Evolutionary conservation across 2,888 invertebrate species (phyloP).

Genomic region (Sthenelais limicola): DNA sequence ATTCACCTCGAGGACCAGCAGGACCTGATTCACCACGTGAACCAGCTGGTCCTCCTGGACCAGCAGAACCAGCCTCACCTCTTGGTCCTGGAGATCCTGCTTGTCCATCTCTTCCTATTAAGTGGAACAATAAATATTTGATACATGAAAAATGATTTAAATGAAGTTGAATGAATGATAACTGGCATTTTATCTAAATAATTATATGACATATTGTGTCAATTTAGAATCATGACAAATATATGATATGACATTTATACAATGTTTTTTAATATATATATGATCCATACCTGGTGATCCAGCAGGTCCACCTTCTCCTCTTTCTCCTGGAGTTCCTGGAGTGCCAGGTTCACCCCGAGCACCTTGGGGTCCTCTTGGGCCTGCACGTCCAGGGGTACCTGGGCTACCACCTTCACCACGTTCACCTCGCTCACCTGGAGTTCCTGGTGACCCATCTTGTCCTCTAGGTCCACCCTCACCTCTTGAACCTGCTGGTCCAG

Average conservation of each 20-base stretch:
- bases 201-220: no score
- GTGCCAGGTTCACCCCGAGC: no score
- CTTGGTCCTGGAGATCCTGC: slow-evolving; percentile 44
- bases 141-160: no score
- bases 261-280: no score
- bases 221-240: no score
- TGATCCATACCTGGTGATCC: slow-evolving; percentile 41
- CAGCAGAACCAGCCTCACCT: slow-evolving; percentile 42
- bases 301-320: slow-evolving; percentile 29
- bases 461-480: slow-evolving; percentile 26
- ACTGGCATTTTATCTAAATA: no score
- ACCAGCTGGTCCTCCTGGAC: slow-evolving; percentile 49
- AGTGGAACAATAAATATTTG: no score
- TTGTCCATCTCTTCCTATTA: no score
- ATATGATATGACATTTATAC: no score
- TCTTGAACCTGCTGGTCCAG: slow-evolving; percentile 33
- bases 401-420: slow-evolving; percentile 14
- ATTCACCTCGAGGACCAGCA: slow-evolving; percentile 22
- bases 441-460: slow-evolving; percentile 4
- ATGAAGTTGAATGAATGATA: no score
- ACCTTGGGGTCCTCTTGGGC: slow-evolving; percentile 42
- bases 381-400: slow-evolving; percentile 39
- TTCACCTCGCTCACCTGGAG: slow-evolving; percentile 33
- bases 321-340: slow-evolving; percentile 16
- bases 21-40: slow-evolving; percentile 48